Base-by-base conservation (phyloP, 2,888 invertebrate genomes). In the Lochmaea capreae region DNA sequence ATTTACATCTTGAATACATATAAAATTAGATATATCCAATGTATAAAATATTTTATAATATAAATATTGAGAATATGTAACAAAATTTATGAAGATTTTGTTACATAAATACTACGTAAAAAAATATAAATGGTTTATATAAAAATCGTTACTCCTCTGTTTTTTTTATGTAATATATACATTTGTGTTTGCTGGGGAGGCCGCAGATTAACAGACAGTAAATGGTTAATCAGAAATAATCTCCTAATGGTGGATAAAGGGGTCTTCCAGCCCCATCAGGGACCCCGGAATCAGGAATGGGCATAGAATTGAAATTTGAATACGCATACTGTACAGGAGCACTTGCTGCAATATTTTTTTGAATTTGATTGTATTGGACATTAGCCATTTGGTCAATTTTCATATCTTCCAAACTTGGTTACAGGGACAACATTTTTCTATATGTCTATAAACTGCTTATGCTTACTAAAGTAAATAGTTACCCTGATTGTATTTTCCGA, bases 381-480 rank as follows among this genome's bases (percentile, higher is more conserved):
- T 91, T 91, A 75, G 91, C 90, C 91, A 97, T 91, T 82, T 93
- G 94, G 87, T 96, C 95, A 80, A 96, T 92, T 88, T 96, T 95
- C 96, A 97, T 95, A 87, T 97, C 97, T 88, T 97, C 97, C 80
- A 97, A 88, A 67, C 96, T 95, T 77, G 97, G 97, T 87, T 97
- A 97, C 54, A 97, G 89, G 33, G 33, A 39, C 83, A 95, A 92
- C 94, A 95, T 95, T 84, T 69, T 73, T 73, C 16, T 69, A 58
- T 46, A 59, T 49, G 58, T 14, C 11, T 65, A 65, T 42, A 58
- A 72, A 75, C 33, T 39, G 8, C 8, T 39, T 39, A 67, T 68
- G 72, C 72, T 70, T 73, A 63, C 61, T 73, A 65, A 67, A 73
- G 65, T 76, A 73, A 58, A 67, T 61, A 12, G 22, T 42, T 46